Base-by-base conservation (phyloP, 2,113 vertebrate genomes). In the Sorex araneus region DNA sequence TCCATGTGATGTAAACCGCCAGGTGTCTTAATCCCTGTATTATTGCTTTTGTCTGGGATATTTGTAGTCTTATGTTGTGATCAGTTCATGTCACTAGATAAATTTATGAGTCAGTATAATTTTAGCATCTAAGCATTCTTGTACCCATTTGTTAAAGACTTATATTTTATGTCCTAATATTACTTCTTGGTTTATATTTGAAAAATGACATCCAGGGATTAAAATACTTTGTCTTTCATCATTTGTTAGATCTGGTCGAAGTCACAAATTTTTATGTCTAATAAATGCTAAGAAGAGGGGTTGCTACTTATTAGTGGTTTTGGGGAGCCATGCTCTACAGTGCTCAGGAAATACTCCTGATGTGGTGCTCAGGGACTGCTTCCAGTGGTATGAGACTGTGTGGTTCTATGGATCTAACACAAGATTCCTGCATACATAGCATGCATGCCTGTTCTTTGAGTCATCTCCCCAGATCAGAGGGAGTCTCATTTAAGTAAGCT, bases 211-310 rank as follows among this genome's bases (percentile, higher is more conserved):
- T 75, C 2, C 4, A 64, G 30, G 25, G 73, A 34, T 94, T 91
- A 63, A 77, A 89, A 66, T 93, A n/a, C 1, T 34, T 77, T 84
- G 27, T 80, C 30, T 92, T 77, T 92, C 50, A 36, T 87, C 67
- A 93, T 77, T 87, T 92, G 32, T 64, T 92, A 76, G 81, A 27
- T 87, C 28, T 92, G 10, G 23, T 80, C 88, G 30, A 71, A 80
- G 78, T 66, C 84, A 84, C 63, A 74, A 87, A 45, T 28, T 82
- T 84, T 15, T 60, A 30, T 0, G 79, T 88, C 43, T 77, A 79
- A 8, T 70, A 66, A 25, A 4, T 86, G 54, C 67, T 87, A 9
- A 54, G 82, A 64, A 94, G 43, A 47, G 3, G 18, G 30, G 57
- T 60, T 23, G 5, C 57, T 23, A 54, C 18, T 16, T 15, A 23